phyloP scores from a whole-genome alignment of 2,888 invertebrate genomes.

The Leptinotarsa juncta region DNA sequence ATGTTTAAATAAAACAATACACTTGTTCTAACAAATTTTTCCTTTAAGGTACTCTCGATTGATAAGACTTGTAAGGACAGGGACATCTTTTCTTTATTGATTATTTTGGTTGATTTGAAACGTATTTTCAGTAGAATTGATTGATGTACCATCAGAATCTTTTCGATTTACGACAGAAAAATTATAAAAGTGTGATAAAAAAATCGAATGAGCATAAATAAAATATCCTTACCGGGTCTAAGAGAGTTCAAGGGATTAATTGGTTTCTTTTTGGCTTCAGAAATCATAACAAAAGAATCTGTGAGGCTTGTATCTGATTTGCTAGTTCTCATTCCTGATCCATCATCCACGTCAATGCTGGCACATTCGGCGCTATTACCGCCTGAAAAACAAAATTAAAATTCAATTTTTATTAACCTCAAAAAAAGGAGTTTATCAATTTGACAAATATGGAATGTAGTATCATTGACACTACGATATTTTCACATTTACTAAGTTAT shows the following conservation, averaged over 20 bases:
- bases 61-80: neutral
- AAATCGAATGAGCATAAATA: constrained; percentile 18
- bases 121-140: too few species aligned
- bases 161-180: neutral
- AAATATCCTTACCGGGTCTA: constrained; percentile 57
- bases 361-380: constrained; percentile 68
- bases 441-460: too few species aligned
- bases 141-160: neutral
- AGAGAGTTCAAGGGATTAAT: constrained; percentile 62
- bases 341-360: constrained; percentile 63
- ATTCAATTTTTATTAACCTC: neutral
- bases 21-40: neutral
- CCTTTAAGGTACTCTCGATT: neutral
- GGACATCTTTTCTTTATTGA: too few species aligned
- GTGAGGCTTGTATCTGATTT: constrained; percentile 93
- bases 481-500: too few species aligned
- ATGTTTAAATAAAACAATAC: neutral
- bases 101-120: too few species aligned
- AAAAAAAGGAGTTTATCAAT: too few species aligned
- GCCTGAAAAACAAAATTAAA: constrained; percentile 60
- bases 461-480: too few species aligned
- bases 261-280: constrained; percentile 68
- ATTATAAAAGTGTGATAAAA: neutral
- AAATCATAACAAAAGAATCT: constrained; percentile 88
- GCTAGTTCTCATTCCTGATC: constrained; percentile 77